Conservation (phyloP, 2,113 vertebrate species). For the Seriola aureovittata region DNA sequence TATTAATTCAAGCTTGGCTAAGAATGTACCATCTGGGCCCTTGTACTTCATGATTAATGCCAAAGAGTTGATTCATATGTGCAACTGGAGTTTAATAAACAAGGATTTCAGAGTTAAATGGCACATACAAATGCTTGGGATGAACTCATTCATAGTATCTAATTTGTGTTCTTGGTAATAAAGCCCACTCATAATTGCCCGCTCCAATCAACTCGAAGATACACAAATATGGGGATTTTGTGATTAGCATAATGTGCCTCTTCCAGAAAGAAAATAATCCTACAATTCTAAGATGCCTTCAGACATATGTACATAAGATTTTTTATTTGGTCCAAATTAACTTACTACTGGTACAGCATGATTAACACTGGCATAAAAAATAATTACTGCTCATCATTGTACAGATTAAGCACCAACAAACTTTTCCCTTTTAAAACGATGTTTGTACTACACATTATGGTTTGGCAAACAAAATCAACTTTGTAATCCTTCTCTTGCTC, state of each 20-base stretch:
- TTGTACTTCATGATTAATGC: constrained; percentile 99
- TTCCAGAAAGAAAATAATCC: constrained; percentile 95
- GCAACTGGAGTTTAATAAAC: constrained; percentile 98
- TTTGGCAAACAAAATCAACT: constrained; percentile 71
- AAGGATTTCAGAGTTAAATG: constrained; percentile 97
- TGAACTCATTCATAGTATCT: constrained; percentile 96
- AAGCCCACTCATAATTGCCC: constrained; percentile 95
- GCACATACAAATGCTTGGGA: constrained; percentile 98
- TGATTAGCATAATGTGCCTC: constrained; percentile 96
- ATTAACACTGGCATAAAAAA: constrained; percentile 70
- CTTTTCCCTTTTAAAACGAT: constrained; percentile 58
- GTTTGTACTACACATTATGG: constrained; percentile 54
- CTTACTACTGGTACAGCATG: constrained; percentile 69
- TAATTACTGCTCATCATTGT: constrained; percentile 64
- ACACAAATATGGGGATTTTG: constrained; percentile 96
- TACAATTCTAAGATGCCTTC: constrained; percentile 85
- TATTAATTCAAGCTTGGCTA: constrained; percentile 99
- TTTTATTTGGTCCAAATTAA: constrained; percentile 77
- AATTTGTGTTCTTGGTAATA: constrained; percentile 98
- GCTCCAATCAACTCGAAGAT: constrained; percentile 91
- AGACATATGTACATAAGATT: constrained; percentile 83
- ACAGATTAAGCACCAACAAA: constrained; percentile 70
- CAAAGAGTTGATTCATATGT: constrained; percentile 97
- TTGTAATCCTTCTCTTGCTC: constrained; percentile 68
- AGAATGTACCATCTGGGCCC: constrained; percentile 99